Evolutionary conservation across 2,113 vertebrate species (phyloP), one percentile per base, ranked within the genome.

Genomic region (Terrapene triunguis): DNA sequence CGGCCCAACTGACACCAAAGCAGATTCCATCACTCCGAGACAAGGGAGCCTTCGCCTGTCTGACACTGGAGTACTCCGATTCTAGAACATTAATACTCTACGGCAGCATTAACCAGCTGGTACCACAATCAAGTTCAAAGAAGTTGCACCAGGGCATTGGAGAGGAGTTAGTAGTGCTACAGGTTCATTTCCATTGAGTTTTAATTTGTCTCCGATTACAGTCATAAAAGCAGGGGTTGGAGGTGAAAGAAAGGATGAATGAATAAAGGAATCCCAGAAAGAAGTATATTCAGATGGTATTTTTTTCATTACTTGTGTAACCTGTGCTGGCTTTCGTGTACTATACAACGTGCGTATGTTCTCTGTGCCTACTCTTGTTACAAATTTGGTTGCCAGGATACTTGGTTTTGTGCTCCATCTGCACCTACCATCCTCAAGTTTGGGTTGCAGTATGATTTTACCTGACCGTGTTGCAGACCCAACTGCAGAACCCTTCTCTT

Each of bases 91-190:
- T 54, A 65, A 85, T 54, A 62, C 32, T 42, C 29, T 32, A 93
- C 42, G 51, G 91, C 59, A 86, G 83, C 62, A 79, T n/a, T 87
- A 47, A 87, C 6, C 0, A 0, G 22, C 19, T 81, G 47, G 16
- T 51, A 88, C 24, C 0, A 0, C 80, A 53, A 38, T 91, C 47
- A 74, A 57, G 47, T 2, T 0, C 54, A 21, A 81, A 25, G 27
- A 53, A 54, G 54, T 82, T 86, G 80, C 85, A 83, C 62, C 4
- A 3, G 22, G 55, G 35, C 24, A 47, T 42, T 78, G 17, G 35
- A 53, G 53, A 82, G n/a, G 47, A 82, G 17, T 59, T 50, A 44
- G 62, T 80, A 57, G 35, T 55, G 42, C 38, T 82, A 17, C 47
- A 57, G 10, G 80, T 48, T 84, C 27, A 51, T 19, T 10, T 16